Evolutionary conservation across 2,113 vertebrate genomes (phyloP), one percentile per base, ranked within the genome.

Genomic region (Cynopterus brachyotis): DNA sequence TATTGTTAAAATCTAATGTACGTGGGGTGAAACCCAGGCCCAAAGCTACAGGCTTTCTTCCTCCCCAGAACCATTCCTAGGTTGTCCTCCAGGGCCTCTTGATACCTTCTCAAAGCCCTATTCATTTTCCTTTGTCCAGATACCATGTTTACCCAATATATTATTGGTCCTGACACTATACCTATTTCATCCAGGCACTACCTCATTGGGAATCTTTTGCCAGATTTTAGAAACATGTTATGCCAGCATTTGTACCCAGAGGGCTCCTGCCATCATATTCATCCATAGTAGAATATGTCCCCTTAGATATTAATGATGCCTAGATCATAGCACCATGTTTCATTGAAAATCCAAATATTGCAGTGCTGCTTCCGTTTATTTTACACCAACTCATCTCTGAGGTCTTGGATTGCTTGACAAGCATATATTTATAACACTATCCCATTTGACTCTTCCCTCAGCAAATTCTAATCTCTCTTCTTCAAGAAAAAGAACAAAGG

Each of bases 41-140:
- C 42, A 28, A 37, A 57, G 22, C 59, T 55, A 3, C 12, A 66
- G 8, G 3, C 15, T 84, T 66, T 50, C 24, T 53, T 78, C 5
- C 16, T 80, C 7, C 32, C 62, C 24, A 53, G 42, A 81, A 78
- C 5, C 30, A 26, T 9, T 64, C 20, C 16, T 37, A 20, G 9
- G 55, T 28, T n/a, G 37, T 37, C 20, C 17, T 47, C 20, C 9
- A 84, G 53, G 28, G 40, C 6, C 26, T 9, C 35, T 50, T 50
- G 15, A 50, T 50, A 50, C 30, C 12, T 22, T 26, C 6, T 19
- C 9, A 45, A 19, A 75, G 9, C 8, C 13, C 0, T 50, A 3
- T 15, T 17, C 60, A 67, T 66, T 90, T 87, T 80, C 26, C 24
- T 90, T 8, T 17, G 26, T 89, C 28, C n/a, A 40, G 32, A 94